A percentile compares a stretch with the other conserved stretches of the same genome.
These are phyloP conservation scores for Taeniopygia guttata DNA, from an alignment of 2,797 vertebrate species.

Conservation along the genomic window DNA sequence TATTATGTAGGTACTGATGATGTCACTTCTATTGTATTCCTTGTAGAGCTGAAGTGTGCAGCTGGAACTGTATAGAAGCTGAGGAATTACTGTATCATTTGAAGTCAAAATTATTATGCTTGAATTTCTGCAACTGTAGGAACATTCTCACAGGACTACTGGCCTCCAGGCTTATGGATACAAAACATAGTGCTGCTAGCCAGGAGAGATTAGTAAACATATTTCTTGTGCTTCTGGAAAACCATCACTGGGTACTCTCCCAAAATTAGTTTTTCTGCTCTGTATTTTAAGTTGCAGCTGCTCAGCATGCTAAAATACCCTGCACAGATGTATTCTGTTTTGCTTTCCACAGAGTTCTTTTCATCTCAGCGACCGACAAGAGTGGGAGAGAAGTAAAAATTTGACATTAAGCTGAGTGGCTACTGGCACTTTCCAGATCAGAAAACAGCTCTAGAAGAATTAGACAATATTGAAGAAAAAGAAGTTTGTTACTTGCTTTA, in stretches of 20 bases:
- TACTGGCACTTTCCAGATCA: neutral
- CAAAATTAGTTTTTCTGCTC: conserved; percentile 35
- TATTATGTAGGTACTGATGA: neutral
- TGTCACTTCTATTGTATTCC: conserved; percentile 13
- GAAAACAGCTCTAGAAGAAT: neutral
- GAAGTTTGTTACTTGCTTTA: neutral
- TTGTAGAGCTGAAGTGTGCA: conserved; percentile 9
- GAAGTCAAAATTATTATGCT: conserved; percentile 30
- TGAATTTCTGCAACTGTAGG: conserved; percentile 4
- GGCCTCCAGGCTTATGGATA: conserved; percentile 45
- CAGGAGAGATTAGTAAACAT: conserved; percentile 52
- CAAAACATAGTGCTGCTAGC: neutral
- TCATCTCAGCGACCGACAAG: neutral
- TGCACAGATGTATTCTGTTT: neutral
- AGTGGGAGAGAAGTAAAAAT: neutral
- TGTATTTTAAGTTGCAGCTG: conserved; percentile 54
- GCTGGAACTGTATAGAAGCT: conserved; percentile 5
- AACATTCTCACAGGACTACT: conserved; percentile 22
- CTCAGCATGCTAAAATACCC: conserved; percentile 20
- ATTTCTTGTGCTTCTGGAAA: conserved; percentile 50
- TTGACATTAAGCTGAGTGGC: conserved; percentile 1
- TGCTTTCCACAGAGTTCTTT: neutral
- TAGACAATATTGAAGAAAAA: neutral
- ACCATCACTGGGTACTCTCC: neutral
- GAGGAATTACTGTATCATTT: conserved; percentile 22